A percentile compares a stretch with the other conserved stretches of the same genome.
Conservation (phyloP, 2,113 vertebrate species). For the Epinephelus moara region DNA sequence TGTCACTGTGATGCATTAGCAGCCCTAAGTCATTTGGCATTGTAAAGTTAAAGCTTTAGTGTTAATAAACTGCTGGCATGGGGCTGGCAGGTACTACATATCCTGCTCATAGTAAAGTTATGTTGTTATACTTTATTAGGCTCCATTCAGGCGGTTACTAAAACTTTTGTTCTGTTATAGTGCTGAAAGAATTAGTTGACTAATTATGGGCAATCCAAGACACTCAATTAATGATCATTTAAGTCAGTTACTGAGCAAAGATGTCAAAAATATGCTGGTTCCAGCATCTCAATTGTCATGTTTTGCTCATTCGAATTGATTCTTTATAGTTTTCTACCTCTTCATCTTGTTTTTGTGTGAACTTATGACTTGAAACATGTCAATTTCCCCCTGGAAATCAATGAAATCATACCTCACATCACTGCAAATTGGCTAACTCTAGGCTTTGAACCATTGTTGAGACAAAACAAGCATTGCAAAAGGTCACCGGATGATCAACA, state of each 20-base stretch:
- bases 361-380: background rate
- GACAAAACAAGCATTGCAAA: background rate
- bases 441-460: background rate
- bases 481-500: background rate
- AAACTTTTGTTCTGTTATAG: background rate
- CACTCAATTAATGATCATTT: background rate
- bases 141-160: background rate
- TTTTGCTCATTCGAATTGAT: background rate
- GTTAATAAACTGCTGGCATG: slow-evolving; percentile 42
- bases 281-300: background rate
- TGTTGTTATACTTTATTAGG: slow-evolving; percentile 8
- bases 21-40: slow-evolving; percentile 44
- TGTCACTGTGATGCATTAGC: slow-evolving; percentile 52
- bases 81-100: slow-evolving; percentile 21
- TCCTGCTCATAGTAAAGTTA: slow-evolving; percentile 4
- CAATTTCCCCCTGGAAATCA: background rate
- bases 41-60: slow-evolving; percentile 41
- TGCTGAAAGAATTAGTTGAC: background rate
- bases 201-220: background rate
- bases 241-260: background rate
- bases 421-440: background rate
- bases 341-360: background rate
- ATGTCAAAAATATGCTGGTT: no score
- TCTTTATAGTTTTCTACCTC: background rate
- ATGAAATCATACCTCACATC: background rate